Percentiles rank a stretch among this genome's conserved stretches.
phyloP scores from a whole-genome alignment of 2,888 invertebrate species.

The Metalampra italica region DNA sequence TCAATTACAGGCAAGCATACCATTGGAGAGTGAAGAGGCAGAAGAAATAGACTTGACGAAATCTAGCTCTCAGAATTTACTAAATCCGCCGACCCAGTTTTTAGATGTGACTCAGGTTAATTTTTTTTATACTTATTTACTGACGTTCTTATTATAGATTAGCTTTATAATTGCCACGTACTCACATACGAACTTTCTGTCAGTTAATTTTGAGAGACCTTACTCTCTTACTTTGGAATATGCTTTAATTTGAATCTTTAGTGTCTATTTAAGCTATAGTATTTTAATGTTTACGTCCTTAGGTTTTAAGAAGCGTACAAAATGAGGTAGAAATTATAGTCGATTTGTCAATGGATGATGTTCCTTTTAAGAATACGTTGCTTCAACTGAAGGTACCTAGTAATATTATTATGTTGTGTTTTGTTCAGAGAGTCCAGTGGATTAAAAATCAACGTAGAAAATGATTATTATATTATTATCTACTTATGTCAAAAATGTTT shows the following conservation, averaged over 20 bases:
- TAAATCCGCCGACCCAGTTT: slow-evolving; percentile 51
- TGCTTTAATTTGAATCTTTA: too few relatives aligned
- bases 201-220: too few relatives aligned
- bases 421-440: too few relatives aligned
- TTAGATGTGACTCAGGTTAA: slow-evolving; percentile 40
- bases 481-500: too few relatives aligned
- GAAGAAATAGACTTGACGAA: slow-evolving; percentile 41
- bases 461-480: too few relatives aligned
- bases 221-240: too few relatives aligned
- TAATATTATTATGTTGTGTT: too few relatives aligned
- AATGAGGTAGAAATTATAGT: slow-evolving; percentile 19
- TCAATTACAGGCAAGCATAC: background rate
- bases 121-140: slow-evolving; percentile 2
- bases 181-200: too few relatives aligned
- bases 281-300: background rate
- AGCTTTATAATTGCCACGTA: too few relatives aligned
- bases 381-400: slow-evolving; percentile 4
- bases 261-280: background rate
- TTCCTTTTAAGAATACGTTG: background rate
- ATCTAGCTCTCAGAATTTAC: slow-evolving; percentile 24
- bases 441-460: too few relatives aligned
- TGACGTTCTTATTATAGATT: background rate
- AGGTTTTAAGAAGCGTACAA: slow-evolving; percentile 7
- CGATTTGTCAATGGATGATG: slow-evolving; percentile 13
- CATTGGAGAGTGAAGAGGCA: slow-evolving; percentile 24